Conservation (phyloP, 2,797 vertebrate species). For the Sebastes diploproa region DNA sequence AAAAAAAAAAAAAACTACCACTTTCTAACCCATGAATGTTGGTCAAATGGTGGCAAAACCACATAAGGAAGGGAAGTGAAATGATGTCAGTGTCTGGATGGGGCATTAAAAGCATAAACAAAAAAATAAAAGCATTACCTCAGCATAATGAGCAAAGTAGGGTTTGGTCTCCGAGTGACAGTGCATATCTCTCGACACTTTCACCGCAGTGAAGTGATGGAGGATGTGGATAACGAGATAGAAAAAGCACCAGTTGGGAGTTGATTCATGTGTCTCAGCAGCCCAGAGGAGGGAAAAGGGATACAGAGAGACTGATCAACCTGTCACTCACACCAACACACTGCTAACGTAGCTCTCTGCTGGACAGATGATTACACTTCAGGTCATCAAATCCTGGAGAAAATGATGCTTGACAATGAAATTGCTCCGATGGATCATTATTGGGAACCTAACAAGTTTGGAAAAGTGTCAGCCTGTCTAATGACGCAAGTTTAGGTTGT, state of each 20-base stretch:
- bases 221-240: slow-evolving; percentile 36
- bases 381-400: slow-evolving; percentile 58
- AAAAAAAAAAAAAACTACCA: slow-evolving; percentile 18
- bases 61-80: slow-evolving; percentile 53
- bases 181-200: slow-evolving; percentile 57
- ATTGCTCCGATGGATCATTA: slow-evolving; percentile 72
- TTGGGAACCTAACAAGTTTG: slow-evolving; percentile 63
- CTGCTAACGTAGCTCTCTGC: slow-evolving; percentile 9
- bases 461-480: slow-evolving; percentile 70
- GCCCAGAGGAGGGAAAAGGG: slow-evolving; percentile 21
- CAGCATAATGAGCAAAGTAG: slow-evolving; percentile 65
- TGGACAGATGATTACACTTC: slow-evolving; percentile 59
- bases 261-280: slow-evolving; percentile 29
- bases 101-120: slow-evolving; percentile 61
- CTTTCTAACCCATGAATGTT: slow-evolving; percentile 48
- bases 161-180: slow-evolving; percentile 55
- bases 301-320: slow-evolving; percentile 35
- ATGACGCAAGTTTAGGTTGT: slow-evolving; percentile 64
- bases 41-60: slow-evolving; percentile 64
- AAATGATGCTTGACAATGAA: slow-evolving; percentile 72
- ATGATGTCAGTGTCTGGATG: slow-evolving; percentile 76
- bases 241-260: slow-evolving; percentile 21
- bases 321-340: slow-evolving; percentile 44
- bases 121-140: slow-evolving; percentile 72
- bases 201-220: slow-evolving; percentile 35